A percentile compares a stretch with the other conserved stretches of the same genome.
These are phyloP conservation scores for Callinectes sapidus DNA, from an alignment of 2,888 invertebrate genomes.

Conservation along the genomic window DNA sequence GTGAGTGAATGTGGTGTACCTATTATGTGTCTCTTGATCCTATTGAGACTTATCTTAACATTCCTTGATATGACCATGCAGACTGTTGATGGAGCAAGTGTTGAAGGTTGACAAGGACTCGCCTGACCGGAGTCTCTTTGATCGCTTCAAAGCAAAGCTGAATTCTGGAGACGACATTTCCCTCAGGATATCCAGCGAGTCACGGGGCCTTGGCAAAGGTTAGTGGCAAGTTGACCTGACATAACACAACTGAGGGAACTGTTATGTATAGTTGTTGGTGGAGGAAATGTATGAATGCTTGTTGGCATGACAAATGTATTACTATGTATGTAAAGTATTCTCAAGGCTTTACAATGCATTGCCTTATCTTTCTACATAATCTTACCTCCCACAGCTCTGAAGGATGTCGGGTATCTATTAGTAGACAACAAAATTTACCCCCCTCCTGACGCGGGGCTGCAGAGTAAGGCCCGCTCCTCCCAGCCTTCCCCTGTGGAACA, in stretches of 20 bases:
- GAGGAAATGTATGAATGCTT: too few relatives aligned
- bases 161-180: conserved; percentile 72
- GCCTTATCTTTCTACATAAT: too few relatives aligned
- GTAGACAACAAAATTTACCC: conserved; percentile 73
- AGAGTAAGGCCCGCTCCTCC: conserved; percentile 59
- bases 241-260: too few relatives aligned
- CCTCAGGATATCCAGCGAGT: conserved; percentile 72
- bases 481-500: conserved; percentile 67
- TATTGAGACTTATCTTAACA: not conserved
- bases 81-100: conserved; percentile 72
- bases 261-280: too few relatives aligned
- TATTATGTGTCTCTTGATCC: not conserved
- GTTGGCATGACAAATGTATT: too few relatives aligned
- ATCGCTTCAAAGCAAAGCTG: conserved; percentile 71
- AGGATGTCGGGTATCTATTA: conserved; percentile 72
- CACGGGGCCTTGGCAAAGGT: conserved; percentile 72
- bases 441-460: conserved; percentile 50
- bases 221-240: not conserved
- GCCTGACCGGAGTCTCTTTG: conserved; percentile 71
- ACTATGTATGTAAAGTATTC: too few relatives aligned
- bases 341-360: too few relatives aligned
- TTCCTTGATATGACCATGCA: conserved; percentile 29
- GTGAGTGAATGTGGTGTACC: not conserved
- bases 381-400: conserved; percentile 64
- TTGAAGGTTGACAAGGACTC: conserved; percentile 72